These are phyloP conservation scores for Mimas tiliae DNA, from an alignment of 2,888 invertebrate genomes.

Conservation along the genomic window DNA sequence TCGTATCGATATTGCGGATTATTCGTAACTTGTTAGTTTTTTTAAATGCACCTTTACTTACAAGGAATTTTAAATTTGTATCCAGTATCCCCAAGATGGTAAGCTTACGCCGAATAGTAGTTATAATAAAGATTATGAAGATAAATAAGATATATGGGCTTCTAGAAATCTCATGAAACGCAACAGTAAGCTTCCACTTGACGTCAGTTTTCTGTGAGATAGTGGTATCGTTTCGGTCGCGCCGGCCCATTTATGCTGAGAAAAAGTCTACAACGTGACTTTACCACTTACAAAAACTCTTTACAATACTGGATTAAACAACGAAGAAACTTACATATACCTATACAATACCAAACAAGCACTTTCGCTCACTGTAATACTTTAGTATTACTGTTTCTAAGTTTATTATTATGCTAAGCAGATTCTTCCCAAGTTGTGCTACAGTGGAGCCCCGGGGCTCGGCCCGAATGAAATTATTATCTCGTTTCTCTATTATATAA, in stretches of 20 bases:
- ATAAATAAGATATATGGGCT: too few relatives aligned
- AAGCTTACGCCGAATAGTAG: not conserved
- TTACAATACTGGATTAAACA: slow-evolving; percentile 11
- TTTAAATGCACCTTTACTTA: not conserved
- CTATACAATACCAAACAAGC: slow-evolving; percentile 28
- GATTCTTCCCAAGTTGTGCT: slow-evolving; percentile 33
- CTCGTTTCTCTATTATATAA: slow-evolving; percentile 19
- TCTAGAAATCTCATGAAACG: too few relatives aligned
- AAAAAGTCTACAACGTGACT: too few relatives aligned
- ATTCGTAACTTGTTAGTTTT: not conserved
- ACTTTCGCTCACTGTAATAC: slow-evolving; percentile 43
- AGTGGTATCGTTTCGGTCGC: too few relatives aligned
- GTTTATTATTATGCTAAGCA: slow-evolving; percentile 55
- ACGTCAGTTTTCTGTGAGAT: too few relatives aligned
- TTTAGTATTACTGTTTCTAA: slow-evolving; percentile 15
- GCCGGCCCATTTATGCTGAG: too few relatives aligned
- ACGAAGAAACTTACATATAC: not conserved
- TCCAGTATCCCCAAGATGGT: not conserved
- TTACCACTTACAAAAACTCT: too few relatives aligned
- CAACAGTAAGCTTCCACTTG: too few relatives aligned
- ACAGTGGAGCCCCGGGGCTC: slow-evolving; percentile 37
- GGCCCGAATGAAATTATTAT: slow-evolving; percentile 38
- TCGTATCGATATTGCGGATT: slow-evolving; percentile 8
- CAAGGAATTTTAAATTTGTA: not conserved
- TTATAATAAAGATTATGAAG: too few relatives aligned